Percentiles rank a stretch among this genome's conserved stretches.
phyloP scores from a whole-genome alignment of 2,113 vertebrate species.

The Eonycteris spelaea region DNA sequence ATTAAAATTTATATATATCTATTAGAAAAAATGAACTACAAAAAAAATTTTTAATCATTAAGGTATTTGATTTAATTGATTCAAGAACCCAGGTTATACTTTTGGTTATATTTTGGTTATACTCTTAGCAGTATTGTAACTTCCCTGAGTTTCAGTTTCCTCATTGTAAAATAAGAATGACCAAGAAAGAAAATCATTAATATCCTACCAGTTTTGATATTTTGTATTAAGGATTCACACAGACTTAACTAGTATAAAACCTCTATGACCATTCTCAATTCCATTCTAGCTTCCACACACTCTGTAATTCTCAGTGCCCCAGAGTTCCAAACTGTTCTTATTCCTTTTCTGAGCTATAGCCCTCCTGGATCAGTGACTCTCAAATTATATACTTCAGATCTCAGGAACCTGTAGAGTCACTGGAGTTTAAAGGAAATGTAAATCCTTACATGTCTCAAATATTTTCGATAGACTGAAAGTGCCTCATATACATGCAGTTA shows the following conservation, averaged over 20 bases:
- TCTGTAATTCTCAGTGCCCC: not conserved
- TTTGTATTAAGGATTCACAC: not conserved
- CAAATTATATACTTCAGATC: not conserved
- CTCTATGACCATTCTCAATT: not conserved
- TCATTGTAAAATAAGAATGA: not conserved
- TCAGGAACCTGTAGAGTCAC: not conserved
- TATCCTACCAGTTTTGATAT: not conserved
- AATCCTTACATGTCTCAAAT: not conserved
- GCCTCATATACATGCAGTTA: not conserved
- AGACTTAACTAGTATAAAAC: not conserved
- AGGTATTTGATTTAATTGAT: not conserved
- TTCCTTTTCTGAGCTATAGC: not conserved
- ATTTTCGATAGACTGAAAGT: not conserved
- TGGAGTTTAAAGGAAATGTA: not conserved
- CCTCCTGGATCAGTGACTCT: not conserved
- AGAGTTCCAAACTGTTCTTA: not conserved
- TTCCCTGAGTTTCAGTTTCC: not conserved
- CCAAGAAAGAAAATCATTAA: not conserved
- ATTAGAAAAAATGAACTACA: not conserved
- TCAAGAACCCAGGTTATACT: not conserved
- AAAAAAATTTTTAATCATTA: not conserved
- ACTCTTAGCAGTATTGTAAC: not conserved
- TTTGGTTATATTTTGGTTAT: slow-evolving; percentile 16
- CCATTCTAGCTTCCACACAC: not conserved
- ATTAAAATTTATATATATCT: not conserved